A percentile compares a stretch with the other conserved stretches of the same genome.
Conservation (phyloP, 2,888 invertebrate genomes). For the Phortica okadai region DNA sequence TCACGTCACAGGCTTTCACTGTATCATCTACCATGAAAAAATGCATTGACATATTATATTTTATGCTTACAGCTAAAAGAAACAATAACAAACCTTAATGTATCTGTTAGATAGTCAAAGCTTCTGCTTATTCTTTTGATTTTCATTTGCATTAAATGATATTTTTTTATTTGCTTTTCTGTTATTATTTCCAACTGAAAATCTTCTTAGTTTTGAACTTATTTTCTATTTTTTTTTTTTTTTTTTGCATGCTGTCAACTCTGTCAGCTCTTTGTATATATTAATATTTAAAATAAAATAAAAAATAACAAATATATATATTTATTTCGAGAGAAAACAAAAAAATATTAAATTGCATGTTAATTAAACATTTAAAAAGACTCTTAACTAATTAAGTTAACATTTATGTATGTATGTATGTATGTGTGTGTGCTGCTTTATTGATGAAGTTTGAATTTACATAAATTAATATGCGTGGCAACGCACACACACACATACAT, state of each 20-base stretch:
- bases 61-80: no score
- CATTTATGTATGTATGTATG: conserved; percentile 32
- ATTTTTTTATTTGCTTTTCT: no score
- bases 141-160: no score
- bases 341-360: no score
- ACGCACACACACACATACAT: not conserved
- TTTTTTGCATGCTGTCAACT: not conserved
- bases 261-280: no score
- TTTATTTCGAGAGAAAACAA: conserved; percentile 26
- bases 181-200: no score
- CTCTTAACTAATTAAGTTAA: conserved; percentile 55
- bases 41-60: not conserved
- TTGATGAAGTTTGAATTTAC: conserved; percentile 48
- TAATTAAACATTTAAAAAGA: conserved; percentile 35
- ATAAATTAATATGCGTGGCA: conserved; percentile 30
- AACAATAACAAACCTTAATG: not conserved
- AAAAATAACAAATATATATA: conserved; percentile 43
- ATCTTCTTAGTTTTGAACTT: not conserved
- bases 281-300: conserved; percentile 22
- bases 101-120: no score
- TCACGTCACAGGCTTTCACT: no score
- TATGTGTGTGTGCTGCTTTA: conserved; percentile 18
- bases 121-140: no score
- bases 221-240: conserved; percentile 12
- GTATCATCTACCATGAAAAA: not conserved